Conservation (phyloP, 2,113 vertebrate genomes). For the Scomber colias region DNA sequence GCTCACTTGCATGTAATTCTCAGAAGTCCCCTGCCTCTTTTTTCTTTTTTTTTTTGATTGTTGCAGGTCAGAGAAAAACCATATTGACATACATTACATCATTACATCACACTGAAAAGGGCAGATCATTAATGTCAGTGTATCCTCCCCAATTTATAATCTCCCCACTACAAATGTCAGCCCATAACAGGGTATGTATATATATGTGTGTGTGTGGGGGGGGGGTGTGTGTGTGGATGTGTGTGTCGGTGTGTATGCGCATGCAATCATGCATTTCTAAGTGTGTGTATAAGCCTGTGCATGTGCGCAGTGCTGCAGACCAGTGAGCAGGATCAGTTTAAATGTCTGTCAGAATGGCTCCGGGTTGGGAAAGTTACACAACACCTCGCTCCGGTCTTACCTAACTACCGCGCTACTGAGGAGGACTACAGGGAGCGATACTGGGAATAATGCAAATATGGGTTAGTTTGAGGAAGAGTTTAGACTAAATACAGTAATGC, state of each 20-base stretch:
- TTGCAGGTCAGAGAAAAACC: conserved; percentile 6
- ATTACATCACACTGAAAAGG: conserved; percentile 40
- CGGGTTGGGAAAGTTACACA: conserved; percentile 12
- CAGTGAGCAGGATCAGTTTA: neutral
- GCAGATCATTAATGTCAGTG: conserved; percentile 9
- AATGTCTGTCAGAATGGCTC: neutral
- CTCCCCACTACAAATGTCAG: neutral
- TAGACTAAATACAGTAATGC: neutral
- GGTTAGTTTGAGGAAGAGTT: neutral
- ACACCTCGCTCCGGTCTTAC: conserved; percentile 7
- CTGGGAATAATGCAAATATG: neutral
- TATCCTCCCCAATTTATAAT: conserved; percentile 1
- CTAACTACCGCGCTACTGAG: neutral
- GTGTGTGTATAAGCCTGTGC: neutral
- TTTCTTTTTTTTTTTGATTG: neutral
- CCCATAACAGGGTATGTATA: no score
- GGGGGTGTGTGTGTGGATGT: neutral
- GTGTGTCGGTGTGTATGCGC: conserved; percentile 1
- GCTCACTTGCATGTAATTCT: conserved; percentile 23
- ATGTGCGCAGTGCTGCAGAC: neutral
- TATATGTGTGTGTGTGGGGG: neutral
- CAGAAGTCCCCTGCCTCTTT: neutral
- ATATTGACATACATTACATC: conserved; percentile 31
- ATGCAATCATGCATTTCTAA: conserved; percentile 9
- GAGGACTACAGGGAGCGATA: neutral